These are phyloP conservation scores for Dryoscopus gambensis DNA, from an alignment of 2,113 vertebrate species.

Conservation along the genomic window DNA sequence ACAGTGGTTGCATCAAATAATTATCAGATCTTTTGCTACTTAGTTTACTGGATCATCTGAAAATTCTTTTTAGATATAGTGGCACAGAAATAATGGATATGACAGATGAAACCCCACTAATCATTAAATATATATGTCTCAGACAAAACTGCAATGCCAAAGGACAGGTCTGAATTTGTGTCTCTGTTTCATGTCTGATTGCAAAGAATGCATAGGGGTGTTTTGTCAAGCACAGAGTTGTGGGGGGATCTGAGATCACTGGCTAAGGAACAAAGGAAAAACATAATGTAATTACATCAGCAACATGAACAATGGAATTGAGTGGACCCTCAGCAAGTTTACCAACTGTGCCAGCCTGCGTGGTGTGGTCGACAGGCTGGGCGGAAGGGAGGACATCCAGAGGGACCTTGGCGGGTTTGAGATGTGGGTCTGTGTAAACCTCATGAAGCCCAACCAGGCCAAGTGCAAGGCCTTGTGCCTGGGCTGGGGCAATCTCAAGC, in stretches of 20 bases:
- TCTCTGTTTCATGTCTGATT: not conserved
- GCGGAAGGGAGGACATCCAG: not conserved
- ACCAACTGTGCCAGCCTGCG: not conserved
- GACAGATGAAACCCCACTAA: not conserved
- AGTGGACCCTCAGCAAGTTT: not conserved
- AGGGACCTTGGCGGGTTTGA: not conserved
- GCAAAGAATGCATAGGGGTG: not conserved
- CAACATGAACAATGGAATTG: not conserved
- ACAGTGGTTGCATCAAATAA: not conserved
- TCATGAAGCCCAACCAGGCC: too few relatives aligned
- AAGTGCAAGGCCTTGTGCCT: not conserved
- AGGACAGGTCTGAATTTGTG: not conserved
- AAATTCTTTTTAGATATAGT: not conserved
- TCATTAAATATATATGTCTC: not conserved
- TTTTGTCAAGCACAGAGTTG: not conserved
- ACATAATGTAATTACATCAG: not conserved
- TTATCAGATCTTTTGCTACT: not conserved
- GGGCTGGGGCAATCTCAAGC: not conserved
- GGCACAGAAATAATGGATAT: not conserved
- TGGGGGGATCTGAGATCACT: not conserved
- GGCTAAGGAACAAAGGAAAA: not conserved
- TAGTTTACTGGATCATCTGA: not conserved
- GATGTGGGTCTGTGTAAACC: accelerated
- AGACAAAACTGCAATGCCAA: not conserved
- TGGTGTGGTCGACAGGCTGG: not conserved